Percentiles rank a stretch among this genome's conserved stretches.
Conservation (phyloP, 2,888 invertebrate genomes). For the Lottia gigantea region DNA sequence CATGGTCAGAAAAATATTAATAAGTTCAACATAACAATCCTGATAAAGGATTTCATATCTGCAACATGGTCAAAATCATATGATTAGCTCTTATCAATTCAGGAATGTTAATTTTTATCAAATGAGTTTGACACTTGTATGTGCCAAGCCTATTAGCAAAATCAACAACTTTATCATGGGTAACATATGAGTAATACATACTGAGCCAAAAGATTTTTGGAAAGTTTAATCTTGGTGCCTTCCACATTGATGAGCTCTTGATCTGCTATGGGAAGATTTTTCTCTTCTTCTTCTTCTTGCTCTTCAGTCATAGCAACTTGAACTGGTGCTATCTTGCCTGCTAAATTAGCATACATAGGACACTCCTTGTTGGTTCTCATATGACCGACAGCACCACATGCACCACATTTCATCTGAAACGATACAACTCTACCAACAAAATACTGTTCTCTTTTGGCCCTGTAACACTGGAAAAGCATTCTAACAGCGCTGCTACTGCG, state of each 20-base stretch:
- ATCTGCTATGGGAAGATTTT: conserved; percentile 68
- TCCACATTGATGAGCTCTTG: conserved; percentile 79
- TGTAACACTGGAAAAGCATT: too few relatives aligned
- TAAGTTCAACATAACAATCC: too few relatives aligned
- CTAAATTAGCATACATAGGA: conserved; percentile 85
- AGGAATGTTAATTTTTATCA: too few relatives aligned
- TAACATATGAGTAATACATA: conserved; percentile 40
- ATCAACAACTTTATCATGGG: too few relatives aligned
- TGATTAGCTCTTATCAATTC: too few relatives aligned
- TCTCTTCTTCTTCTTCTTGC: conserved; percentile 80
- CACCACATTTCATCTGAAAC: conserved; percentile 86
- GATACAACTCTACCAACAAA: too few relatives aligned
- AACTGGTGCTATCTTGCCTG: conserved; percentile 43
- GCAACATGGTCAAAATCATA: too few relatives aligned
- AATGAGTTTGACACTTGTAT: too few relatives aligned
- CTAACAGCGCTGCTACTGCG: too few relatives aligned
- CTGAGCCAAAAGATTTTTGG: conserved; percentile 84
- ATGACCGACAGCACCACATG: conserved; percentile 86
- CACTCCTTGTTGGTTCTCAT: conserved; percentile 97
- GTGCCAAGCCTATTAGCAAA: neutral
- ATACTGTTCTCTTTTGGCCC: too few relatives aligned
- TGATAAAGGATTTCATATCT: too few relatives aligned
- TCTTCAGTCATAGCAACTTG: conserved; percentile 75
- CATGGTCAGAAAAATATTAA: too few relatives aligned
- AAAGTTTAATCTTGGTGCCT: conserved; percentile 91